Evolutionary conservation across 2,113 vertebrate genomes (phyloP).

Genomic region (Cyanistes caeruleus): DNA sequence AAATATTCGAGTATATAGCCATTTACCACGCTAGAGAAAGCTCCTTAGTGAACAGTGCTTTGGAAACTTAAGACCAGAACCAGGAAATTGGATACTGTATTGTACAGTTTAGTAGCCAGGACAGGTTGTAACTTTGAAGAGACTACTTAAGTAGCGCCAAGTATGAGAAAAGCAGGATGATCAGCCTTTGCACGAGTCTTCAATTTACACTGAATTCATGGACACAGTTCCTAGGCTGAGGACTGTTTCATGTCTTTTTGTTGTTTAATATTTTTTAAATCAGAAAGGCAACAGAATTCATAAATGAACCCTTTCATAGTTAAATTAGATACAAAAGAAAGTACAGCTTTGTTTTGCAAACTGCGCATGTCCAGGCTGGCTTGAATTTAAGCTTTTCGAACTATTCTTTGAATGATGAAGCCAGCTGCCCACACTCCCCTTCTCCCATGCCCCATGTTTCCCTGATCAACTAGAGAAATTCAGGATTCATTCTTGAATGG

Average conservation of each 20-base stretch:
- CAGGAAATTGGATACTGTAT: not conserved
- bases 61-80: not conserved
- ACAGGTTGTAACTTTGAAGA: not conserved
- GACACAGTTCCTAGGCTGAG: not conserved
- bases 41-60: not conserved
- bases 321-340: not conserved
- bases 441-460: not conserved
- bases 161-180: not conserved
- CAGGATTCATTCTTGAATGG: not conserved
- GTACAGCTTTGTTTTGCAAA: not conserved
- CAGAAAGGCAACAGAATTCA: not conserved
- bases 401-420: not conserved
- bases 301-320: not conserved
- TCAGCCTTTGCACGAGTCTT: not conserved
- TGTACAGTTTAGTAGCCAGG: not conserved
- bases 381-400: not conserved
- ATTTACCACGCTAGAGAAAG: slow-evolving; percentile 37
- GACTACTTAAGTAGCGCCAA: not conserved
- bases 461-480: not conserved
- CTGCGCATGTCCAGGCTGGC: not conserved
- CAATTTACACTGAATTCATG: not conserved
- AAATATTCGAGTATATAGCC: slow-evolving; percentile 99
- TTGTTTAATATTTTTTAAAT: not conserved
- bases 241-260: not conserved
- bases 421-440: not conserved